A percentile compares a stretch with the other conserved stretches of the same genome.
Conservation (phyloP, 2,888 invertebrate genomes). For the Pristionchus arcanus region DNA sequence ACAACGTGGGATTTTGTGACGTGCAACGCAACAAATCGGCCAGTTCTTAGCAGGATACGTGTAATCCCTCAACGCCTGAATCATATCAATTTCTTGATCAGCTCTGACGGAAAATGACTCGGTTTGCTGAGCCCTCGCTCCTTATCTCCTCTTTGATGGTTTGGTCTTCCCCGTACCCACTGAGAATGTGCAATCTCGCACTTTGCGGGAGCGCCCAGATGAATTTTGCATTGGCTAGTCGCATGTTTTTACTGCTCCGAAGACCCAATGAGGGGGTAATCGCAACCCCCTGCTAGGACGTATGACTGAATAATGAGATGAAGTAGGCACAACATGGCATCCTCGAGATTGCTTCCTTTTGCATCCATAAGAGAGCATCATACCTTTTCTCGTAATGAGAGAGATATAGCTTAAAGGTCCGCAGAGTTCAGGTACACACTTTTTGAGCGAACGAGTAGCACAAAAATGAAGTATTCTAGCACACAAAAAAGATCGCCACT, state of each 20-base stretch:
- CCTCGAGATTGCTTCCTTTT: background rate
- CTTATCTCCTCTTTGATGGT: background rate
- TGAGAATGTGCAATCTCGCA: background rate
- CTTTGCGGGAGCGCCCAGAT: background rate
- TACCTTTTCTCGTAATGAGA: background rate
- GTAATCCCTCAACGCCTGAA: too few relatives aligned
- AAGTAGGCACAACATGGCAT: background rate
- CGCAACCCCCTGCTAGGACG: background rate
- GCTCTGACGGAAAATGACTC: too few relatives aligned
- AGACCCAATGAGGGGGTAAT: background rate
- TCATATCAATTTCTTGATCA: too few relatives aligned
- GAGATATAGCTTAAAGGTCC: background rate
- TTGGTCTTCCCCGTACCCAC: background rate
- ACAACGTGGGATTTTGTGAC: too few relatives aligned
- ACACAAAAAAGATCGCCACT: too few relatives aligned
- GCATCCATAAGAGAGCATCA: background rate
- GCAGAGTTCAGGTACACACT: background rate
- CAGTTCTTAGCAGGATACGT: too few relatives aligned
- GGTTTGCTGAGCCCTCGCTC: too few relatives aligned
- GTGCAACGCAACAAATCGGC: too few relatives aligned
- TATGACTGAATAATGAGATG: constrained; percentile 9
- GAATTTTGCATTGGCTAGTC: background rate
- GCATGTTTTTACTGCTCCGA: background rate
- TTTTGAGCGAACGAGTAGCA: background rate
- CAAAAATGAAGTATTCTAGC: background rate